These are phyloP conservation scores for Drosophila birchii DNA, from an alignment of 2,888 invertebrate genomes.

Conservation along the genomic window DNA sequence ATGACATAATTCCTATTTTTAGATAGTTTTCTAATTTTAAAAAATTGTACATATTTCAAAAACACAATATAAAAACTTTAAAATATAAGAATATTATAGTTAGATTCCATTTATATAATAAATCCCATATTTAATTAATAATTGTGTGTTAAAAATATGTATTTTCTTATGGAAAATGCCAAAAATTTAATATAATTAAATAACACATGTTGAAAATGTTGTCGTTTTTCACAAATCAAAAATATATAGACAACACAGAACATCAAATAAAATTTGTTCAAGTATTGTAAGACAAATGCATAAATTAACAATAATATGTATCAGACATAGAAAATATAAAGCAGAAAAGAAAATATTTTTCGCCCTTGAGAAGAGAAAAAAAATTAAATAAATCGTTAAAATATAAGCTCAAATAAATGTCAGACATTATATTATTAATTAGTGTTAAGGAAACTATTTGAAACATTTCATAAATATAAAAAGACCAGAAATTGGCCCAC, in stretches of 20 bases:
- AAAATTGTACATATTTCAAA: neutral
- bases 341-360: neutral
- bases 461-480: neutral
- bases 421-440: constrained; percentile 2
- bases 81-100: neutral
- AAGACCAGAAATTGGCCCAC: constrained; percentile 1
- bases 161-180: neutral
- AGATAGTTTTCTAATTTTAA: neutral
- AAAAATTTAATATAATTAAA: neutral
- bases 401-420: neutral
- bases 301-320: constrained; percentile 1
- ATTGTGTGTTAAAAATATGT: neutral
- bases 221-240: neutral
- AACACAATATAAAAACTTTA: neutral
- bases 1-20: neutral
- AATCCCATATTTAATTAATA: neutral
- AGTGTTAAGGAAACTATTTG: constrained; percentile 1
- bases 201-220: neutral
- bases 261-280: constrained; percentile 7
- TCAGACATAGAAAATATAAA: neutral
- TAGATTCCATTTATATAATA: too few relatives aligned
- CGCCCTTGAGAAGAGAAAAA: neutral
- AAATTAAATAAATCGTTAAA: neutral
- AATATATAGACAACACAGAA: neutral
- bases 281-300: constrained; percentile 8